Base-by-base conservation (phyloP, 1,140 invertebrate genomes). In the Leptoteleia sp. region DNA sequence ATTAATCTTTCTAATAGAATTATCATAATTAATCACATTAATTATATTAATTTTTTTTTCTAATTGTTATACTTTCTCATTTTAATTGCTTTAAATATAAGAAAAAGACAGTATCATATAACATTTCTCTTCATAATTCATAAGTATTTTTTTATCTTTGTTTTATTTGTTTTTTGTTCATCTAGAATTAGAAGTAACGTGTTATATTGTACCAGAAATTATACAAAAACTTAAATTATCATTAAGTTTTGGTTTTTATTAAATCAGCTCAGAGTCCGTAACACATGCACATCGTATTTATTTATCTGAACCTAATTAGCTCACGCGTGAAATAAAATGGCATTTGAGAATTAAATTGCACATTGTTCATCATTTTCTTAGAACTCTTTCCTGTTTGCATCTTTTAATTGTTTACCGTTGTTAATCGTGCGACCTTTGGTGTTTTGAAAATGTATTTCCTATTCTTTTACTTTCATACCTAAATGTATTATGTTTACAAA, bases 211-310 rank as follows among this genome's bases (percentile, higher is more conserved):
- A 62, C 57, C 17, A 76, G 40, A 70, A 68, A 76, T 68, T 76
- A 70, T 70, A 76, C 61, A 47, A 68, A 67, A 38, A 27, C 33
- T 11, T 13, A 8, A 65, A 76, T 76, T 76, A 68, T 52, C 54
- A 76, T 68, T 16, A 4, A 25, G 13, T 62, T 68, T 76, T 68
- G 62, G 72, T 57, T 68, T 76, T 68, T 68, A 68, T 76, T 67
- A 61, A 52, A 61, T 45, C n/a, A 16, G 25, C n/a, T 68, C 48
- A 68, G 29, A 25, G 27, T 11, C 72, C 64, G 64, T 76, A 59
- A 76, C 72, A 68, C 55, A 68, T 68, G 47, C 62, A 54, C 38
- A 7, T 29, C 15, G 19, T 45, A 64, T 35, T 61, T 61, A 67
- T 75, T 52, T 64, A 35, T 72, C 55, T 55, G 29, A 55, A 45